Evolutionary conservation across 2,797 vertebrate genomes (phyloP), one percentile per base, ranked within the genome.

Genomic region (Anolis apletophallus): DNA sequence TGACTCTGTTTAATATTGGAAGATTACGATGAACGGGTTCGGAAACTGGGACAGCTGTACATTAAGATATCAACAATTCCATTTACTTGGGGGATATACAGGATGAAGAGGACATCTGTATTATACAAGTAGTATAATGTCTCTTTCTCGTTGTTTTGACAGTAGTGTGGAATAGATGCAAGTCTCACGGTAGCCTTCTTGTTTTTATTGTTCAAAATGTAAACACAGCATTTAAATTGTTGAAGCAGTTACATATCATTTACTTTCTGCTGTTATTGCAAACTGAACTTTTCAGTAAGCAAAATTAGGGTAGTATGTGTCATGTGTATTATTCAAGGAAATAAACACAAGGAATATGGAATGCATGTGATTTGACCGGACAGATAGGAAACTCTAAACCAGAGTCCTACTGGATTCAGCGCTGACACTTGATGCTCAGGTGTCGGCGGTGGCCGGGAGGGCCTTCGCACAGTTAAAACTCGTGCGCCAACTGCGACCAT

Each of bases 171-270:
- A 68, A 82, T 86, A 36, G 21, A 36, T 86, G 74, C 86, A 74
- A 85, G 23, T 69, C 34, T 32, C 78, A 34, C 85, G 84, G 40
- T 68, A 91, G 71, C 88, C 50, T 88, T 86, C 89, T 91, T 92
- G 86, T 89, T 91, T 87, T 73, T 26, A 40, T 7, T 74, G 10
- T 74, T 46, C 81, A 91, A 73, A 88, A 88, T 87, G 81, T 88
- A 93, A 84, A 55, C 85, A 85, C 87, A 84, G 68, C 91, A 89
- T 55, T 89, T 79, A 79, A 52, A 86, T 86, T 69, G 87, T 0
- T 67, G 21, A 1, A 69, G 5, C 21, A n/a, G 61, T 87, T 34
- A 40, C 68, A 29, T 32, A 72, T 72, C 9, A 55, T 54, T 59
- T 54, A 7, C 19, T 32, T 61, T 50, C 26, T 64, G n/a, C 19